Evolutionary conservation across 2,113 vertebrate species (phyloP).

Genomic region (Siniperca knerii): DNA sequence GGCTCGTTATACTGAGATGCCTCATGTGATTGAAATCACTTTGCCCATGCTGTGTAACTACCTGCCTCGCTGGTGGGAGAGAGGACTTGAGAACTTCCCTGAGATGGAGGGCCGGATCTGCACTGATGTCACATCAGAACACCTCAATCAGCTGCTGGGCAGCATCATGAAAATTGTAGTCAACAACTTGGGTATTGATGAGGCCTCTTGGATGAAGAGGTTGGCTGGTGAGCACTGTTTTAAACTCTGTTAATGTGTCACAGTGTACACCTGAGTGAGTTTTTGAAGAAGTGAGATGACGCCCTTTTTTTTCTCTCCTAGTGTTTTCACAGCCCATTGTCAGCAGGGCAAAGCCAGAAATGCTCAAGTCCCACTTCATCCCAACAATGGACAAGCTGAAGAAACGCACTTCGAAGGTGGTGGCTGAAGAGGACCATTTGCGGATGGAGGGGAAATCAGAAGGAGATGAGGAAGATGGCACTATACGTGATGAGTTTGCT

Average conservation of each 20-base stretch:
- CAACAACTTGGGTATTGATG: constrained; percentile 97
- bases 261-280: neutral
- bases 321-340: constrained; percentile 97
- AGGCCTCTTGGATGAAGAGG: constrained; percentile 97
- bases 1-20: constrained; percentile 97
- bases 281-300: constrained; percentile 3
- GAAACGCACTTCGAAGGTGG: constrained; percentile 93
- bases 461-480: constrained; percentile 89
- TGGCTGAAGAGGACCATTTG: constrained; percentile 94
- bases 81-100: constrained; percentile 85
- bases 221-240: constrained; percentile 87
- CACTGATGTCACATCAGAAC: constrained; percentile 90
- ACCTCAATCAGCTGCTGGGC: constrained; percentile 94
- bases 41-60: constrained; percentile 97
- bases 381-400: constrained; percentile 95
- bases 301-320: constrained; percentile 61
- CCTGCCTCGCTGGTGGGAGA: constrained; percentile 96
- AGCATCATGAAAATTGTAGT: constrained; percentile 96
- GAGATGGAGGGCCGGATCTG: constrained; percentile 86
- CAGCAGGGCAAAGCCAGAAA: constrained; percentile 91
- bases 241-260: neutral
- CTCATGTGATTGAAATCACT: constrained; percentile 95
- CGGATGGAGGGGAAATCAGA: constrained; percentile 92
- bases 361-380: constrained; percentile 95
- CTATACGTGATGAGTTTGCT: constrained; percentile 94